These are phyloP conservation scores for Anoplolepis gracilipes DNA, from an alignment of 1,140 invertebrate species.

Conservation along the genomic window DNA sequence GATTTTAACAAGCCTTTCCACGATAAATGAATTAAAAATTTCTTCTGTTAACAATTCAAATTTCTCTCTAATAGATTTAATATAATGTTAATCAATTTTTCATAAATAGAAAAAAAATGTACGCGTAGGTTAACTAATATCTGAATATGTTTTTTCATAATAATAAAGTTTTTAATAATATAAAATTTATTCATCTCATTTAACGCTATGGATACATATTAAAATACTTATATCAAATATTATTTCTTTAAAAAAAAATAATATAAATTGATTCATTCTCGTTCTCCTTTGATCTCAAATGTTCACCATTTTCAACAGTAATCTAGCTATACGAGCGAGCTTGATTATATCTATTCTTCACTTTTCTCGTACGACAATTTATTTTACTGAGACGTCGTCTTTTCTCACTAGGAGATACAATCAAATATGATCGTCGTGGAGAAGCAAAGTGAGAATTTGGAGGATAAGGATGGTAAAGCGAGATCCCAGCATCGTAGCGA, in stretches of 20 bases:
- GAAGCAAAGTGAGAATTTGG: neutral
- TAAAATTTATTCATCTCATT: neutral
- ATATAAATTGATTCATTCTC: neutral
- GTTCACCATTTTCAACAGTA: neutral
- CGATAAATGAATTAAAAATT: too few species aligned
- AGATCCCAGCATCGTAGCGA: neutral
- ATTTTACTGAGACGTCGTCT: neutral
- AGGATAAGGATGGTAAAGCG: too few species aligned
- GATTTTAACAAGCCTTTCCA: neutral
- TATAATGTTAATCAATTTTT: neutral
- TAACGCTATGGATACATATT: neutral
- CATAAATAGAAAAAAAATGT: too few species aligned
- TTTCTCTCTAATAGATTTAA: neutral
- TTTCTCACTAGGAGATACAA: slow-evolving; percentile 11
- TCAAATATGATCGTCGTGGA: slow-evolving; percentile 1
- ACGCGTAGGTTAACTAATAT: too few species aligned
- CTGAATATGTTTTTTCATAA: neutral
- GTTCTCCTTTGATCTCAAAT: neutral
- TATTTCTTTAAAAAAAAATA: neutral
- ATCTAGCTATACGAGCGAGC: neutral
- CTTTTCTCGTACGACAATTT: slow-evolving; percentile 7
- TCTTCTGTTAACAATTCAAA: too few species aligned
- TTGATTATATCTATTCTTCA: neutral
- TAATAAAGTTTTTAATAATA: neutral
- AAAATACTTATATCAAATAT: neutral